phyloP scores from a whole-genome alignment of 2,797 vertebrate species.

The Choloepus didactylus region DNA sequence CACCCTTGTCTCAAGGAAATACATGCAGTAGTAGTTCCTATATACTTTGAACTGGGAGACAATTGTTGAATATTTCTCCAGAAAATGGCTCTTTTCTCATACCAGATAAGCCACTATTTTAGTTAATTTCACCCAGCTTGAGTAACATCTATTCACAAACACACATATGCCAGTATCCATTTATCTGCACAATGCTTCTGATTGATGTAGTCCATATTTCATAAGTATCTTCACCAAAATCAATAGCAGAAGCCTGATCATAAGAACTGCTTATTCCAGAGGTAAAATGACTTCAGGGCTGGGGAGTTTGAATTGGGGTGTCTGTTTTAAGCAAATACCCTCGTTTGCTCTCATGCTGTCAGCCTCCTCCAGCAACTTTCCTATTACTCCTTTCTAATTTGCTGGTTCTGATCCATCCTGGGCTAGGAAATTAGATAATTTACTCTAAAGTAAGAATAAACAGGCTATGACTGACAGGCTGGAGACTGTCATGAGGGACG shows the following conservation, averaged over 20 bases:
- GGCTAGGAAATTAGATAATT: background rate
- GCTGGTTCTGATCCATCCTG: background rate
- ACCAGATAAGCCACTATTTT: background rate
- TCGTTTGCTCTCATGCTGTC: background rate
- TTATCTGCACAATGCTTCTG: background rate
- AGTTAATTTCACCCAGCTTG: background rate
- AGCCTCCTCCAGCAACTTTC: background rate
- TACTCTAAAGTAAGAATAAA: constrained; percentile 52
- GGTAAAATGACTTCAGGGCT: background rate
- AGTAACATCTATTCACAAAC: background rate
- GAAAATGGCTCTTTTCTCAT: constrained; percentile 5
- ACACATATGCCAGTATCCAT: background rate
- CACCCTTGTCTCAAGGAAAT: constrained; percentile 27
- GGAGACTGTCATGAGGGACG: background rate
- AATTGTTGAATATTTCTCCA: background rate
- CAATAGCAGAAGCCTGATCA: background rate
- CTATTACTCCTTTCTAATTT: background rate
- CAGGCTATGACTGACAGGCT: background rate
- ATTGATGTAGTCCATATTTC: background rate
- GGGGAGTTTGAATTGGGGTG: background rate
- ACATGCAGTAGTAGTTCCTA: background rate
- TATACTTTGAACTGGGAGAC: background rate
- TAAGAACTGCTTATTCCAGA: background rate
- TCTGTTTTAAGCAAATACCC: background rate
- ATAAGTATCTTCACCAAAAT: constrained; percentile 6